Base-by-base conservation (phyloP, 2,888 invertebrate genomes). In the Cecidostiba fungosa region DNA sequence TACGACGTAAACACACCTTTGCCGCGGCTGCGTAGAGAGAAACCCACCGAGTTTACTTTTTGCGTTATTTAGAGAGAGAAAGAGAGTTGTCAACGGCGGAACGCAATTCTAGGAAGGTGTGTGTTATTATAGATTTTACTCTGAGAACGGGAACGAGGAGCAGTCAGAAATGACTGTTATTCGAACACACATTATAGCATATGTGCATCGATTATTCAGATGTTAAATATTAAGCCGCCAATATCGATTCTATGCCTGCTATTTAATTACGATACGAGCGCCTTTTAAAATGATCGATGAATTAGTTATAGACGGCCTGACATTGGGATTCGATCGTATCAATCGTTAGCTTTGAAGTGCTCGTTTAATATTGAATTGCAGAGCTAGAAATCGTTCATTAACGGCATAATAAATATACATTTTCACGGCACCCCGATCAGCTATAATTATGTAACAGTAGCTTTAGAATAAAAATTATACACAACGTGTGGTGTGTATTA, bases 1-100 rank as follows among this genome's bases (percentile, higher is more conserved):
- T 72, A 54, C 23, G 14, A 39, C 66, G 36, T 85, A 62, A 77
- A 73, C 62, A 74, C 50, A 50, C 50, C 5, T 19, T 50, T 50
- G 4, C 32, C 32, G 16, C 29, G 3, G 0, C 8, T 23, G 39
- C 23, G 23, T 26, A 23, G 16, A 76, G 29, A 1, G n/a, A 39
- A 23, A 3, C 12, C 43, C 23, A 19, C 5, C 32, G 43, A 39
- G 36, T 54, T 54, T 54, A 19, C 54, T 54, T 54, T 54, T 54
- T 43, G 12, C 12, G 54, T 4, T n/a, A 54, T n/a, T 50, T 19
- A 1, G 1, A 4, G 0, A 4, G 19, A 1, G 50, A 0, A 19
- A 4, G 19, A 16, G 54, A n/a, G 16, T 54, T n/a, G 54, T 54
- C 54, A 54, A 54, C n/a, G 6, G 54, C 6, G 4, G n/a, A 54